Evolutionary conservation across 1,140 invertebrate genomes (phyloP).

Genomic region (Scaptomyza montana): DNA sequence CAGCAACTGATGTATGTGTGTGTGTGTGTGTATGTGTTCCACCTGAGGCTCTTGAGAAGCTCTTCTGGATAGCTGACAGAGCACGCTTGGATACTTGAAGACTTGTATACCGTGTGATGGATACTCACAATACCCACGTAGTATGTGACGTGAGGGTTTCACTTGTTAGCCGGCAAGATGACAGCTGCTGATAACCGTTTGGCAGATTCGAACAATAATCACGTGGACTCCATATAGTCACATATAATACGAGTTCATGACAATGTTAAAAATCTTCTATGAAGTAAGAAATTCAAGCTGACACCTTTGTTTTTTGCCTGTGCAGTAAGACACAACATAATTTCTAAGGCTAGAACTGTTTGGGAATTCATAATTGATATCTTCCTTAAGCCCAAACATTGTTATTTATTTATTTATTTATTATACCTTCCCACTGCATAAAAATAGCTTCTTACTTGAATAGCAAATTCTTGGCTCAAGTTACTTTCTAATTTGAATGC

Average conservation of each 20-base stretch:
- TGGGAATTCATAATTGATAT: neutral
- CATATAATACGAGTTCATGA: neutral
- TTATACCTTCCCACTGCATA: too few species aligned
- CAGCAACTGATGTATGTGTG: constrained; percentile 17
- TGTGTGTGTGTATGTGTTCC: constrained; percentile 2
- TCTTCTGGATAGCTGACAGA: constrained; percentile 41
- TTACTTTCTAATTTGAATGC: too few species aligned
- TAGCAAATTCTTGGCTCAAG: too few species aligned
- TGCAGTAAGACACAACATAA: too few species aligned
- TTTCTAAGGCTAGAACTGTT: neutral
- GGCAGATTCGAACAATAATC: constrained; percentile 28
- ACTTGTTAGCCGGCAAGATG: constrained; percentile 45
- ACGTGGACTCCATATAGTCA: constrained; percentile 2
- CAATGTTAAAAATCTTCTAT: neutral
- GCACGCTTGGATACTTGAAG: constrained; percentile 35
- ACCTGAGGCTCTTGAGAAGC: constrained; percentile 46
- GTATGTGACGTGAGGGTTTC: constrained; percentile 22
- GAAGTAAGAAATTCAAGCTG: neutral
- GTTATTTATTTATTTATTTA: too few species aligned
- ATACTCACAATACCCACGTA: neutral
- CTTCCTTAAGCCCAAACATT: too few species aligned
- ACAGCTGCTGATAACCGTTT: constrained; percentile 39
- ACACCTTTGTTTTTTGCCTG: too few species aligned
- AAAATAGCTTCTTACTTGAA: too few species aligned
- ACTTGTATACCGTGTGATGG: too few species aligned